A percentile compares a stretch with the other conserved stretches of the same genome.
Conservation (phyloP, 1,140 invertebrate species). For the Periplaneta americana region DNA sequence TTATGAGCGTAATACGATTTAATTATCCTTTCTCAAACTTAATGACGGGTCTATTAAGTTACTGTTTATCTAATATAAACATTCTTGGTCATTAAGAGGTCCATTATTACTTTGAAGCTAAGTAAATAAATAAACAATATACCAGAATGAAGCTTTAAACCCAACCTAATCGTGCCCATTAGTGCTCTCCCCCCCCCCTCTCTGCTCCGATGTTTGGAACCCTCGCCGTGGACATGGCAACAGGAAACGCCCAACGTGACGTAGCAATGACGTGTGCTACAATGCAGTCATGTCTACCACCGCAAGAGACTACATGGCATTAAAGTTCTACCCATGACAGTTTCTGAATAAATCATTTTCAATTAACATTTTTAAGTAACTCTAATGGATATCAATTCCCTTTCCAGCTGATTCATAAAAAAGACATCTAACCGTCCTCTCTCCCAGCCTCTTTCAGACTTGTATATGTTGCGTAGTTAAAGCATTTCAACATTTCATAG, state of each 20-base stretch:
- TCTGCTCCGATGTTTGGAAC: background rate
- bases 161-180: background rate
- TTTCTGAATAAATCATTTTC: background rate
- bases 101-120: too few species aligned
- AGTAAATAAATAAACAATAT: background rate
- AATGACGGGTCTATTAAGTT: too few species aligned
- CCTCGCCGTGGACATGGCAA: background rate
- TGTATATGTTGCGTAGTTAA: background rate
- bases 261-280: background rate
- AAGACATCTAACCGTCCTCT: background rate
- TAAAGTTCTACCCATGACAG: background rate
- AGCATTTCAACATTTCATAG: background rate
- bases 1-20: too few species aligned
- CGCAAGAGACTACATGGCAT: background rate
- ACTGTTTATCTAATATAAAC: too few species aligned
- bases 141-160: background rate
- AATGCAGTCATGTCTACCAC: background rate
- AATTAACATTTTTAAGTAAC: background rate
- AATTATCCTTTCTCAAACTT: too few species aligned
- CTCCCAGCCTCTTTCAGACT: background rate
- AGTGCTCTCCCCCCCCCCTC: too few species aligned
- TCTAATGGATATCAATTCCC: background rate
- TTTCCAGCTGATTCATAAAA: background rate
- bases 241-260: background rate
- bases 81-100: too few species aligned